phyloP scores from a whole-genome alignment of 1,140 invertebrate genomes.

The Caerostris darwini region DNA sequence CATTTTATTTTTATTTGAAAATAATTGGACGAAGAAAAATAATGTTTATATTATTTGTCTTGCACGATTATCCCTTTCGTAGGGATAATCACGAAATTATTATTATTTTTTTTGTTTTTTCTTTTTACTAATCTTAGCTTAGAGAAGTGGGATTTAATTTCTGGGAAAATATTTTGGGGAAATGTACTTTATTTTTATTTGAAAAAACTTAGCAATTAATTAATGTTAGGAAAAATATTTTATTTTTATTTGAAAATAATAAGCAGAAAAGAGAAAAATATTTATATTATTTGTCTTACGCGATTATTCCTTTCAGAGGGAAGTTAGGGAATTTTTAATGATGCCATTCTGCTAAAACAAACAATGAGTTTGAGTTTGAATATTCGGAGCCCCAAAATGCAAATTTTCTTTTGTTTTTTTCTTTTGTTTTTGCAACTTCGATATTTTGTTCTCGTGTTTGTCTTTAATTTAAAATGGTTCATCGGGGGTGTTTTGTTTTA shows the following conservation, averaged over 20 bases:
- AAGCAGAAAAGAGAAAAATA: background rate
- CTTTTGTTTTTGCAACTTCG: background rate
- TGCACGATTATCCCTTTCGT: background rate
- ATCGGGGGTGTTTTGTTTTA: background rate
- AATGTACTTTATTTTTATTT: no score
- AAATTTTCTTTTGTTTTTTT: background rate
- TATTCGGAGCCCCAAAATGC: background rate
- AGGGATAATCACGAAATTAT: no score
- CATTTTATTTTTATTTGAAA: no score
- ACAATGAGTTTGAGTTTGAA: background rate
- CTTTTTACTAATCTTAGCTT: background rate
- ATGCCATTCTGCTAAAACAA: background rate
- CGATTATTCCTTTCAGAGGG: background rate
- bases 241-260: no score
- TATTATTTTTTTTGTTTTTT: background rate
- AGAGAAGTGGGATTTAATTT: background rate
- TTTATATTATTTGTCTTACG: background rate
- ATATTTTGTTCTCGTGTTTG: background rate
- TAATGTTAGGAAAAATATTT: no score
- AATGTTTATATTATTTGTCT: background rate
- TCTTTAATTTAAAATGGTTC: background rate
- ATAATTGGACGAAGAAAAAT: background rate
- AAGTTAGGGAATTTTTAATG: background rate
- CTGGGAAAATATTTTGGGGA: no score
- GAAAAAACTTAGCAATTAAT: no score